Evolutionary conservation across 1,140 invertebrate species (phyloP), one percentile per base, ranked within the genome.

Genomic region (Aphaenogaster rudis): DNA sequence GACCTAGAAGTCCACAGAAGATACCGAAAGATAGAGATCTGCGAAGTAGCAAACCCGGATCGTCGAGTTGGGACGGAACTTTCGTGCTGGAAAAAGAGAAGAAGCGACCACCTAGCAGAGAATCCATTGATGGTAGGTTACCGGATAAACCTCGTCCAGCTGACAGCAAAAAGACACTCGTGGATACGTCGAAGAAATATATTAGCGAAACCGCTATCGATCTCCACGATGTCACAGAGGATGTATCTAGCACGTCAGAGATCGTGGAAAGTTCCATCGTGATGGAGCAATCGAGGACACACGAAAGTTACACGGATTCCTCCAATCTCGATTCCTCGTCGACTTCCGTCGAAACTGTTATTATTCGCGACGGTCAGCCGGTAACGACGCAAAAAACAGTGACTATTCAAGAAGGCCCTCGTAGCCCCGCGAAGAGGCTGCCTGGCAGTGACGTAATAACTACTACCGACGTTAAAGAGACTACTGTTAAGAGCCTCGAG

Each of bases 21-120:
- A 52, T 21, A 2, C 28, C 87, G 36, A 81, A 5, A 71, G 63
- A 17, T 7, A 81, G 50, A 45, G 90, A 91, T 3, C 2, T 36
- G 3, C 72, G 72, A 3, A 13, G 21, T 17, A 71, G 80, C 11
- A 93, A 93, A n/a, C 95, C 94, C 48, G 96, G 95, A 17, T 94
- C 96, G 48, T 96, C 96, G 0, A 92, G 94, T 3, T 96, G 96
- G 96, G 96, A 96, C 69, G 96, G 96, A 0, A 96, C 94, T 54
- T 96, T 96, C 64, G 90, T 96, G 2, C 64, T 88, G 6, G 96
- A 96, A 86, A 95, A 94, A 1, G 88, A 86, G 0, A 28, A n/a
- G 15, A 88, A 86, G 82, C 81, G 79, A 86, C 89, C 57, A 45
- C 63, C 45, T 0, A 94, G 92, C 50, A 79, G 89, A 45, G 92